A percentile compares a stretch with the other conserved stretches of the same genome.
These are phyloP conservation scores for Galerucella calmariensis DNA, from an alignment of 2,888 invertebrate genomes.

Conservation along the genomic window DNA sequence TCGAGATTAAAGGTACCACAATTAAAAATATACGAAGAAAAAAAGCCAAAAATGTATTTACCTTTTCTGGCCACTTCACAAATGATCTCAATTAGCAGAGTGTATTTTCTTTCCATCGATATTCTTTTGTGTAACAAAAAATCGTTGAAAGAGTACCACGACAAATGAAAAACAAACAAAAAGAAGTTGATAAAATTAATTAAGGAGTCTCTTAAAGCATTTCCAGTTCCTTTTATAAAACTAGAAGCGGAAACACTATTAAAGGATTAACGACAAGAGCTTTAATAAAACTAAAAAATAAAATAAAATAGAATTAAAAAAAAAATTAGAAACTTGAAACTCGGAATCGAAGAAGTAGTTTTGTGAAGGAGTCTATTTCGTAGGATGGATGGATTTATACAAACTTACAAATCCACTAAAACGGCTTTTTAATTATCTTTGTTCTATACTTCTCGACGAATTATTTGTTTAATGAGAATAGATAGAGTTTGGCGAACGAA, in stretches of 20 bases:
- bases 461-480: slow-evolving; percentile 12
- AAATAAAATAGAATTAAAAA: too few relatives aligned
- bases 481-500: background rate
- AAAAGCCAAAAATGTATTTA: too few relatives aligned
- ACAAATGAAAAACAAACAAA: background rate
- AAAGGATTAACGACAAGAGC: slow-evolving; percentile 24
- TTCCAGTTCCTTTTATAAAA: slow-evolving; percentile 8
- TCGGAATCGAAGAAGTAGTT: slow-evolving; percentile 14
- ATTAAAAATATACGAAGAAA: too few relatives aligned
- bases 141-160: too few relatives aligned
- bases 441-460: slow-evolving; percentile 12
- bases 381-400: slow-evolving; percentile 12
- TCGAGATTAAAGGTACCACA: too few relatives aligned
- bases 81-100: too few relatives aligned
- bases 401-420: slow-evolving; percentile 28
- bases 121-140: too few relatives aligned
- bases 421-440: slow-evolving; percentile 19
- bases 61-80: too few relatives aligned
- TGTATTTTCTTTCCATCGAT: too few relatives aligned
- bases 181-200: slow-evolving; percentile 29
- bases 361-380: slow-evolving; percentile 19
- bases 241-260: slow-evolving; percentile 22
- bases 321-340: slow-evolving; percentile 5
- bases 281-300: slow-evolving; percentile 8
- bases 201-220: slow-evolving; percentile 16